Percentiles rank a stretch among this genome's conserved stretches.
Conservation (phyloP, 2,797 vertebrate genomes). For the Garrulus glandarius region DNA sequence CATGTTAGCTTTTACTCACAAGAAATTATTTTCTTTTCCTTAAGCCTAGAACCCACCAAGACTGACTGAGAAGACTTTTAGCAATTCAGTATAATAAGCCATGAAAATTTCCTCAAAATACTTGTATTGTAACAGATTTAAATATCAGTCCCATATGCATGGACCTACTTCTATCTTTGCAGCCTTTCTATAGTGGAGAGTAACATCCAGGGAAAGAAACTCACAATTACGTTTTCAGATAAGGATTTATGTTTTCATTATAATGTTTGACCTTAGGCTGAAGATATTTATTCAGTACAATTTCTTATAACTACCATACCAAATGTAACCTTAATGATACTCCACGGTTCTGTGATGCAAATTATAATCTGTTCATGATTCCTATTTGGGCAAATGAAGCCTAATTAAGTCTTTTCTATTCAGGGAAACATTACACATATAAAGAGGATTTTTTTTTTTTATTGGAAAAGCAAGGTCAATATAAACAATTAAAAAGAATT, state of each 20-base stretch:
- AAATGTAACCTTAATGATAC: background rate
- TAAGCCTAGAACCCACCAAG: background rate
- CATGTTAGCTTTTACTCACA: background rate
- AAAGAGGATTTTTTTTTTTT: conserved; percentile 10
- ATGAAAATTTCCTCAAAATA: background rate
- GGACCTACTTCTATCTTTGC: background rate
- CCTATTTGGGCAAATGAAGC: conserved; percentile 6
- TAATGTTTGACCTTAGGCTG: background rate
- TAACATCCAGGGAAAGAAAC: background rate
- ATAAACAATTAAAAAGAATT: conserved; percentile 40
- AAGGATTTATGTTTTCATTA: background rate
- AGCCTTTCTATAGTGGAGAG: background rate
- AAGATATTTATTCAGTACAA: background rate
- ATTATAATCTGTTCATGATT: conserved; percentile 60
- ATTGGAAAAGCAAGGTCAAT: conserved; percentile 41
- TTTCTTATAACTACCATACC: background rate
- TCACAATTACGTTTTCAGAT: background rate
- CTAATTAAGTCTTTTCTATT: conserved; percentile 40
- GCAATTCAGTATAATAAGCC: background rate
- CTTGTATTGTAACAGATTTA: background rate
- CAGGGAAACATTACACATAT: conserved; percentile 5
- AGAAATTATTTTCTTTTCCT: background rate
- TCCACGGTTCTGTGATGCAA: conserved; percentile 35
- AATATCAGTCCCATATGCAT: background rate
- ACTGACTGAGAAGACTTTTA: background rate